phyloP scores from a whole-genome alignment of 2,888 invertebrate species.

The Nephrocerus scutellatus region DNA sequence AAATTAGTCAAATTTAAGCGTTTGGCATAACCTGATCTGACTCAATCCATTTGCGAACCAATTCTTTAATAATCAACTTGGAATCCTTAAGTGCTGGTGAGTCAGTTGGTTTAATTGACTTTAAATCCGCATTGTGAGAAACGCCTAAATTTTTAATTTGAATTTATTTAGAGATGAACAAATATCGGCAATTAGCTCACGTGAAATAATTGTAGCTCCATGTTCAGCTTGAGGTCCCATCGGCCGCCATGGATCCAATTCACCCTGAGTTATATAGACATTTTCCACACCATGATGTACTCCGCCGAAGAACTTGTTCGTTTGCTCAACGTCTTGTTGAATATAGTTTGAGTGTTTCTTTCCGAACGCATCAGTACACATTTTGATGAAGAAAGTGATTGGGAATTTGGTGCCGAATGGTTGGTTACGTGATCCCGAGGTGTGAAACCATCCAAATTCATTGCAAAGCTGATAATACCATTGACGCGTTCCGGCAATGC shows the following conservation, averaged over 20 bases:
- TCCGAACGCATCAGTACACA: conserved; percentile 39
- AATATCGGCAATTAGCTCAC: too few relatives aligned
- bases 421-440: conserved; percentile 55
- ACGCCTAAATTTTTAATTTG: too few relatives aligned
- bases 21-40: too few relatives aligned
- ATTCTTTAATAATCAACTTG: too few relatives aligned
- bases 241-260: conserved; percentile 53
- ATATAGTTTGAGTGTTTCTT: conserved; percentile 30
- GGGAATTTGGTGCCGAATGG: conserved; percentile 50
- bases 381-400: conserved; percentile 29
- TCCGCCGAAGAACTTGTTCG: conserved; percentile 50
- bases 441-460: conserved; percentile 80
- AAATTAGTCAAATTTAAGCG: too few relatives aligned
- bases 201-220: conserved; percentile 35
- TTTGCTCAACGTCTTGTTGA: conserved; percentile 30
- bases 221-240: conserved; percentile 46
- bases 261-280: conserved; percentile 52
- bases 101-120: too few relatives aligned
- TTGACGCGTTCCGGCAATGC: conserved; percentile 56
- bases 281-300: conserved; percentile 47
- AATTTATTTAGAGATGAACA: too few relatives aligned
- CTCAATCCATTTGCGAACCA: too few relatives aligned
- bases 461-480: conserved; percentile 82
- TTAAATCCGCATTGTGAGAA: too few relatives aligned
- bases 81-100: too few relatives aligned